Conservation (phyloP, 2,113 vertebrate genomes). For the Mormyrus iriodes region DNA sequence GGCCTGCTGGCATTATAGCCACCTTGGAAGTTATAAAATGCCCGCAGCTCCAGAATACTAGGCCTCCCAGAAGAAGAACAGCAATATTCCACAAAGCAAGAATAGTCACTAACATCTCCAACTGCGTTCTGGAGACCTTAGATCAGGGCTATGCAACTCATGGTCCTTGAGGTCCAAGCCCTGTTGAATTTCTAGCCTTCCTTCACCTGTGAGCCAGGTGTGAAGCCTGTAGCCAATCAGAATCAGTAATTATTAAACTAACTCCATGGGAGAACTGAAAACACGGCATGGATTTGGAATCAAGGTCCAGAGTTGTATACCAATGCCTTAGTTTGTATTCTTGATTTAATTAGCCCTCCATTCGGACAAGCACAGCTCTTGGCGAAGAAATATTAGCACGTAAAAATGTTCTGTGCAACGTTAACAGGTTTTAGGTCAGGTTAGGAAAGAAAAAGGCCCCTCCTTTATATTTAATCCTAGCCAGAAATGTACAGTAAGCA, state of each 20-base stretch:
- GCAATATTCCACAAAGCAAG: background rate
- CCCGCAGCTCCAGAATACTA: background rate
- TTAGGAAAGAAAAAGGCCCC: background rate
- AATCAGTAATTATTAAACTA: no score
- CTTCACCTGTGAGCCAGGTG: no score
- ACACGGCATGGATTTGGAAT: no score
- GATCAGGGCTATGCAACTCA: no score
- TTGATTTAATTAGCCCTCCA: background rate
- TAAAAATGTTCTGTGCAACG: background rate
- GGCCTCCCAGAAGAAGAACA: background rate
- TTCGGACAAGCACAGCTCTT: background rate
- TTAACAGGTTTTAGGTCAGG: constrained; percentile 21
- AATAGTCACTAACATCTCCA: background rate
- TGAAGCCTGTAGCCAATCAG: no score
- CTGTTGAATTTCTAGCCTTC: no score
- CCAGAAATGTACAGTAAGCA: constrained; percentile 56
- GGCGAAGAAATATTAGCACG: constrained; percentile 3
- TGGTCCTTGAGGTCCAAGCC: no score
- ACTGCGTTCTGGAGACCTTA: background rate
- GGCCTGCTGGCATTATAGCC: background rate
- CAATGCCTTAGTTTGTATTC: background rate
- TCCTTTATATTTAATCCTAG: background rate
- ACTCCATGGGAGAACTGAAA: no score
- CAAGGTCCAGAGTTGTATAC: no score
- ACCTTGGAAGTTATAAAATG: background rate